These are phyloP conservation scores for Littorina saxatilis DNA, from an alignment of 1,140 invertebrate genomes.

Conservation along the genomic window DNA sequence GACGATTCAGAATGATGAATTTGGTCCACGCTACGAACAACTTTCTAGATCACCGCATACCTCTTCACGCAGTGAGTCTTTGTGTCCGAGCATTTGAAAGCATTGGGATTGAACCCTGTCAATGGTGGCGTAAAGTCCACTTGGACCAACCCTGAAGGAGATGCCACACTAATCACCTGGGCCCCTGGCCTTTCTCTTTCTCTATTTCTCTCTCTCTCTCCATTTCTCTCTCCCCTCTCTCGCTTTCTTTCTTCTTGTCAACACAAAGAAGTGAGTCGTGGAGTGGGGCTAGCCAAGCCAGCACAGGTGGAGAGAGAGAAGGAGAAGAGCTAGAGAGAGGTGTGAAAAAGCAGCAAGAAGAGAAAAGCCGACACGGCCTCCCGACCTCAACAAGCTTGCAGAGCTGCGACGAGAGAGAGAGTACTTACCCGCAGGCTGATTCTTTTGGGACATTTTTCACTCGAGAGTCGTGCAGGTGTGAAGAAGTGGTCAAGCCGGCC, in stretches of 20 bases:
- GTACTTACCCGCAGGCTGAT: background rate
- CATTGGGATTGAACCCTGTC: background rate
- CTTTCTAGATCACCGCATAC: background rate
- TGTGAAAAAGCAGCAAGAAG: slow-evolving; percentile 18
- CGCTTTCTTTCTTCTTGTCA: background rate
- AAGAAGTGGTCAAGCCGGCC: slow-evolving; percentile 2
- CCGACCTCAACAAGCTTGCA: background rate
- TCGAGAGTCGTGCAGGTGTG: slow-evolving; percentile 10
- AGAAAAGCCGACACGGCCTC: background rate
- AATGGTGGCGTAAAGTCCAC: background rate
- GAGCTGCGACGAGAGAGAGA: background rate
- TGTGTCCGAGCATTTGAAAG: background rate
- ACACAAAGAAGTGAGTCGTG: slow-evolving; percentile 5
- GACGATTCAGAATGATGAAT: no score
- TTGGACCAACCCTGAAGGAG: slow-evolving; percentile 9
- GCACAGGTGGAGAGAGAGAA: slow-evolving; percentile 11
- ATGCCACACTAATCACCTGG: slow-evolving; percentile 16
- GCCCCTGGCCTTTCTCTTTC: background rate
- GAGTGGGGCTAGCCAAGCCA: background rate
- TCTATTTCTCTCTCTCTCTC: background rate
- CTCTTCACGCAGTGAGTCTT: background rate
- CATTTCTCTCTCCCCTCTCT: background rate
- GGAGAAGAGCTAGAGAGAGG: background rate
- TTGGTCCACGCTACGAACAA: no score
- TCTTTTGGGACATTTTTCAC: background rate